phyloP scores from a whole-genome alignment of 2,888 invertebrate genomes.

The Orthonychiurus folsomi region DNA sequence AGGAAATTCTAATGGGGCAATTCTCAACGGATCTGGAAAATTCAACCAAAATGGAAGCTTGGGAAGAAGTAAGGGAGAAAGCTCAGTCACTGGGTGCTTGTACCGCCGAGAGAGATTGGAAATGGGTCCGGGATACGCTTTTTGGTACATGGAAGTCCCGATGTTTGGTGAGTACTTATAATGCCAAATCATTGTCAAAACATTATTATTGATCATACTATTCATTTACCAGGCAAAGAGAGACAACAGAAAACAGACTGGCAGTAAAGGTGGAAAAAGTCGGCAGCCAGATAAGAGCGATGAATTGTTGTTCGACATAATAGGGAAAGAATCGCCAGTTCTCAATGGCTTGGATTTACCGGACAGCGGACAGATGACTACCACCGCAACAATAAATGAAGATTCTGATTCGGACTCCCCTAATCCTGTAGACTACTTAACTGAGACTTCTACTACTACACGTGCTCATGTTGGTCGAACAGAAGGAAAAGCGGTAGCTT shows the following conservation, averaged over 20 bases:
- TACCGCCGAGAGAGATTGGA: not conserved
- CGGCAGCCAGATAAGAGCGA: not conserved
- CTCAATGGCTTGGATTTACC: not conserved
- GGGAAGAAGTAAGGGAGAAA: not conserved
- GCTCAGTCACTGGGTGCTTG: not conserved
- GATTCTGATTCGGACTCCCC: not conserved
- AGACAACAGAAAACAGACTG: slow-evolving; percentile 8
- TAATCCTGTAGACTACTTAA: not conserved
- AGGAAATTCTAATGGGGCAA: not conserved
- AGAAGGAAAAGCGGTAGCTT: too few relatives aligned
- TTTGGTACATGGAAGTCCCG: not conserved
- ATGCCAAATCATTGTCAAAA: too few relatives aligned
- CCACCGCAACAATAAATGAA: not conserved
- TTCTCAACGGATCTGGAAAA: not conserved
- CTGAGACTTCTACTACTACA: not conserved
- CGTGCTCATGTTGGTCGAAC: not conserved
- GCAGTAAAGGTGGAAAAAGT: not conserved
- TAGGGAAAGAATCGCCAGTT: slow-evolving; percentile 5
- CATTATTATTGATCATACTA: too few relatives aligned
- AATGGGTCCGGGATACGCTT: not conserved
- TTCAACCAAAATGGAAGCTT: not conserved
- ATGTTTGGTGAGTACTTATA: not conserved
- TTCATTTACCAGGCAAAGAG: slow-evolving; percentile 7
- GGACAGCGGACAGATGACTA: not conserved
- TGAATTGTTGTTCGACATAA: slow-evolving; percentile 7